Evolutionary conservation across 2,113 vertebrate genomes (phyloP).

Genomic region (Aptenodytes patagonicus): DNA sequence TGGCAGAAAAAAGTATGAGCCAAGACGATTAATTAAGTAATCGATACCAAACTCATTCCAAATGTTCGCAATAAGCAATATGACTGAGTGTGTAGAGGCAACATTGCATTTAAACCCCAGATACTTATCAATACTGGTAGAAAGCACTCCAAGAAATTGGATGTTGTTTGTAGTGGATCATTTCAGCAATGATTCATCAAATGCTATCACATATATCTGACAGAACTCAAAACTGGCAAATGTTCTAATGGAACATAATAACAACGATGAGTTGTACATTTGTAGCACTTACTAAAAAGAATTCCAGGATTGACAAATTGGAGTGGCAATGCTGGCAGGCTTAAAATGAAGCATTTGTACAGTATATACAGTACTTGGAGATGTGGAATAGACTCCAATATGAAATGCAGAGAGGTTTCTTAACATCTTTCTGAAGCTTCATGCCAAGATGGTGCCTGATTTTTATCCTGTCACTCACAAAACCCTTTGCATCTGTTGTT

Average conservation of each 20-base stretch:
- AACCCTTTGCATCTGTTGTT: constrained; percentile 68
- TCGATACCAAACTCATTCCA: constrained; percentile 33
- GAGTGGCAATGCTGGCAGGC: constrained; percentile 66
- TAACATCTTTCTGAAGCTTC: constrained; percentile 61
- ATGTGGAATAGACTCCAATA: constrained; percentile 56
- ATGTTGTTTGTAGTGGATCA: constrained; percentile 60
- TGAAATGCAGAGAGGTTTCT: constrained; percentile 59
- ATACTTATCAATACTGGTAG: constrained; percentile 60
- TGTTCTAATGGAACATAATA: constrained; percentile 69
- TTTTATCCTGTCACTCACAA: constrained; percentile 69
- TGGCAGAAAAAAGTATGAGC: constrained; percentile 46
- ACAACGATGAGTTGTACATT: constrained; percentile 66
- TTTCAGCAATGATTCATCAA: constrained; percentile 68
- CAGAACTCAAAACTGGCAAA: constrained; percentile 71
- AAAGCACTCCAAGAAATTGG: constrained; percentile 54
- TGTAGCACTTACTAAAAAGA: constrained; percentile 63
- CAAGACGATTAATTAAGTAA: constrained; percentile 59
- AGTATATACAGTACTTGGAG: constrained; percentile 58
- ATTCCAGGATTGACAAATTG: constrained; percentile 66
- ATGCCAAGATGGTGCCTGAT: constrained; percentile 67
- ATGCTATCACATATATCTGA: constrained; percentile 48
- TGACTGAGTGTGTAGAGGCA: constrained; percentile 20
- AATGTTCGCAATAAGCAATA: constrained; percentile 35
- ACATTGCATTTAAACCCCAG: constrained; percentile 27
- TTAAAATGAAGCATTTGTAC: constrained; percentile 68